Evolutionary conservation across 2,888 invertebrate species (phyloP).

Genomic region (Sthenelais limicola): DNA sequence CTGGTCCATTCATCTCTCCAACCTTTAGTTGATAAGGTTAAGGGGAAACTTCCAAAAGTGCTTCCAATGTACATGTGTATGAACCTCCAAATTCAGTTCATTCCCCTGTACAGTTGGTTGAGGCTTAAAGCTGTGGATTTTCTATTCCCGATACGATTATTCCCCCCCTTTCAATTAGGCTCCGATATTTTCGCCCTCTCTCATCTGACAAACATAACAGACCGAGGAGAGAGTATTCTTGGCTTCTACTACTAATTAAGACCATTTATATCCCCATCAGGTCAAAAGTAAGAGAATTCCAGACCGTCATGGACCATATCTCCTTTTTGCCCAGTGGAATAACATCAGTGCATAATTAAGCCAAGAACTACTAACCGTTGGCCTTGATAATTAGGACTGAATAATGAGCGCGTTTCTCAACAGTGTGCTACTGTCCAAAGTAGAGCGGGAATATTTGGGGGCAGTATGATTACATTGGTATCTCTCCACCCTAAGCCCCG

Average conservation of each 20-base stretch:
- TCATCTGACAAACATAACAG: too few species aligned
- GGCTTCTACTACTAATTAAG: slow-evolving; percentile 34
- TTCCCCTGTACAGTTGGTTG: too few species aligned
- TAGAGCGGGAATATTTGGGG: background rate
- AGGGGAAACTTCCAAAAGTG: too few species aligned
- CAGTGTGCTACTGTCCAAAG: slow-evolving; percentile 36
- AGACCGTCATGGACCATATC: slow-evolving; percentile 33
- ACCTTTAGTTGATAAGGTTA: too few species aligned
- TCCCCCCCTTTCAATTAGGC: too few species aligned
- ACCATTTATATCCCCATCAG: slow-evolving; percentile 10
- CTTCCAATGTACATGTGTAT: too few species aligned
- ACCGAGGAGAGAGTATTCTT: too few species aligned
- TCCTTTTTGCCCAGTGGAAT: slow-evolving; percentile 27
- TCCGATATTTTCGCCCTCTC: too few species aligned
- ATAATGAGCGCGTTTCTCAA: slow-evolving; percentile 25
- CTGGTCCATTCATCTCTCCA: too few species aligned
- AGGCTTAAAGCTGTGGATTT: too few species aligned
- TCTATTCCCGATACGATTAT: too few species aligned
- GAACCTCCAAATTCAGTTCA: too few species aligned
- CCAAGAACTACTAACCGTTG: slow-evolving; percentile 28
- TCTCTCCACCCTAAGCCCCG: slow-evolving; percentile 1
- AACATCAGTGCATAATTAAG: slow-evolving; percentile 30
- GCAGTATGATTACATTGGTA: slow-evolving; percentile 25
- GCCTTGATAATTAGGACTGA: slow-evolving; percentile 20
- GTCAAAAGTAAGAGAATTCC: slow-evolving; percentile 38